A percentile compares a stretch with the other conserved stretches of the same genome.
Evolutionary conservation across 2,797 vertebrate species (phyloP).

Genomic region (Ceryle rudis): DNA sequence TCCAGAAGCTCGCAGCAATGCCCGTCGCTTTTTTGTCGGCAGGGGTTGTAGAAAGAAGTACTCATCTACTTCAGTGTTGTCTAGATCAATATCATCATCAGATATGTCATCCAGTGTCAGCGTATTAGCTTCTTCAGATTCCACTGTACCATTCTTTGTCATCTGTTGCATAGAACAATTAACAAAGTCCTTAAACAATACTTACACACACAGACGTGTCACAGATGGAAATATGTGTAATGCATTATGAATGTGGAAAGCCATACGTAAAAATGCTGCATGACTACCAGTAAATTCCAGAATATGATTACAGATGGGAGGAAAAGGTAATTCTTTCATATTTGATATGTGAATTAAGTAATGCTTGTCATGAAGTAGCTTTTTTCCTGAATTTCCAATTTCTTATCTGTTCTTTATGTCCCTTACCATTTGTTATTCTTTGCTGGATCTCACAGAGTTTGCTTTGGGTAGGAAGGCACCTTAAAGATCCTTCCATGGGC

Average conservation of each 20-base stretch:
- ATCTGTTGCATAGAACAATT: constrained; percentile 81
- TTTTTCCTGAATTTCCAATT: not conserved
- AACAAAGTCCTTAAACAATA: not conserved
- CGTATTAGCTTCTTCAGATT: constrained; percentile 93
- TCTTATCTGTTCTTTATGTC: not conserved
- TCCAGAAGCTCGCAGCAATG: constrained; percentile 91
- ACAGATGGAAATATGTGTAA: not conserved
- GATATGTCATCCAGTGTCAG: constrained; percentile 97
- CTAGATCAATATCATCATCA: constrained; percentile 96
- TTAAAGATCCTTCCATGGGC: too few species aligned
- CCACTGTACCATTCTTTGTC: constrained; percentile 95
- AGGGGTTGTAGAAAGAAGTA: constrained; percentile 99
- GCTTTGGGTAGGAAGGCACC: too few species aligned
- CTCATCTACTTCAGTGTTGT: constrained; percentile 99
- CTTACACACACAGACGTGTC: accelerated
- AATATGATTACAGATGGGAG: not conserved
- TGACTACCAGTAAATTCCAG: not conserved
- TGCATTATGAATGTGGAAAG: not conserved
- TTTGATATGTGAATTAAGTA: not conserved
- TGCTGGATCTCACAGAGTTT: not conserved
- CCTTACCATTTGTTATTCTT: not conserved
- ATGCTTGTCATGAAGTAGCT: not conserved
- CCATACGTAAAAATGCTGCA: not conserved
- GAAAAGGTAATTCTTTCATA: not conserved
- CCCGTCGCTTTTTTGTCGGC: constrained; percentile 95